Conservation (phyloP, 2,797 vertebrate species). For the Myotis pilosus region DNA sequence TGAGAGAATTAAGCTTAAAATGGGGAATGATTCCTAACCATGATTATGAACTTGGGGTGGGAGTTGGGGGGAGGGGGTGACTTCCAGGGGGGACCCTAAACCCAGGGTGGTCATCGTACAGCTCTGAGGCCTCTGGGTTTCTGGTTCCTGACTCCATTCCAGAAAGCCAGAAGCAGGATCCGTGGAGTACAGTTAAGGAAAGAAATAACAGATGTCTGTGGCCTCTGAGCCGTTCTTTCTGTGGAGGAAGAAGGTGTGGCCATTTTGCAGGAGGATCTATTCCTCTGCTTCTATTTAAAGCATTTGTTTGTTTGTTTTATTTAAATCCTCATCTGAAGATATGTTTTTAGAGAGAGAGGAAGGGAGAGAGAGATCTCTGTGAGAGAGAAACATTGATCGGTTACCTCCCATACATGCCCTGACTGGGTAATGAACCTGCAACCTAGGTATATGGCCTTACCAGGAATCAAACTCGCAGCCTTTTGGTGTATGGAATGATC, state of each 20-base stretch:
- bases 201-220: not conserved
- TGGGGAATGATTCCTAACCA: not conserved
- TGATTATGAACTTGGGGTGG: not conserved
- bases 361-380: not conserved
- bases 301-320: not conserved
- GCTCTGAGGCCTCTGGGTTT: not conserved
- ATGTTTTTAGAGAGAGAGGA: not conserved
- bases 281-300: not conserved
- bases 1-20: constrained; percentile 34
- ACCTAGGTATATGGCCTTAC: not conserved
- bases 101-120: not conserved
- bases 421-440: not conserved
- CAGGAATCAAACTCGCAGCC: not conserved
- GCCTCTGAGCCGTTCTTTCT: not conserved
- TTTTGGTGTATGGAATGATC: not conserved
- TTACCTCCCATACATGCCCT: not conserved
- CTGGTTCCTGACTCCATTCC: not conserved
- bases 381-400: not conserved
- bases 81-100: not conserved
- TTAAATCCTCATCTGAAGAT: not conserved
- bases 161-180: not conserved
- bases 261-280: accelerated
- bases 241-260: accelerated
- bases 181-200: not conserved
- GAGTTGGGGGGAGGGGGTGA: not conserved